Conservation (phyloP, 2,888 invertebrate genomes). For the Copidosoma aretas region DNA sequence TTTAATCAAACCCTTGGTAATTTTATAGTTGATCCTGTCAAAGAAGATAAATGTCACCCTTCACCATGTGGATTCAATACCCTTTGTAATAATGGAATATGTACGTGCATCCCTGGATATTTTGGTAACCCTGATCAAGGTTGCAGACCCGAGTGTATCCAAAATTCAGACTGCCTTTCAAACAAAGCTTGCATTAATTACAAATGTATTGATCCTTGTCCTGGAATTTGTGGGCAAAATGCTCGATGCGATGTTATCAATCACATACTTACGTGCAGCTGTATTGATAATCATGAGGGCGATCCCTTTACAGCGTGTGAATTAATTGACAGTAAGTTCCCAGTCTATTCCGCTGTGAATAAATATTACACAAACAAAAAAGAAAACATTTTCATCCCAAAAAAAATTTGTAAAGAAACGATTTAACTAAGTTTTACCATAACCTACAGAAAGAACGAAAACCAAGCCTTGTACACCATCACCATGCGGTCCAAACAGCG, state of each 20-base stretch:
- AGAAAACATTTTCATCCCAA: no score
- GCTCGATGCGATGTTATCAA: conserved; percentile 80
- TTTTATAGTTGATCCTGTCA: conserved; percentile 46
- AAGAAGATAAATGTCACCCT: conserved; percentile 69
- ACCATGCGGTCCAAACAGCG: conserved; percentile 51
- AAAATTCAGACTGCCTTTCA: conserved; percentile 78
- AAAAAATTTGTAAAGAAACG: background rate
- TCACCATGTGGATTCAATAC: conserved; percentile 81
- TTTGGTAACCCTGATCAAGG: conserved; percentile 66
- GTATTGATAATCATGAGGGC: conserved; percentile 65
- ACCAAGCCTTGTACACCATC: conserved; percentile 37
- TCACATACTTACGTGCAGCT: conserved; percentile 70
- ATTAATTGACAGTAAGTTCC: conserved; percentile 42
- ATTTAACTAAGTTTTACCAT: background rate
- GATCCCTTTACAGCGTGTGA: conserved; percentile 66
- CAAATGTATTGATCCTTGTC: conserved; percentile 83
- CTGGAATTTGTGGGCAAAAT: conserved; percentile 78
- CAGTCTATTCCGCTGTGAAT: background rate
- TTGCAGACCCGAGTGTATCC: conserved; percentile 82
- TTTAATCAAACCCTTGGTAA: background rate
- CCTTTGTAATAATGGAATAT: conserved; percentile 65
- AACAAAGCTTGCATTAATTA: conserved; percentile 79
- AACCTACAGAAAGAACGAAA: background rate
- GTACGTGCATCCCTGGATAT: conserved; percentile 60
- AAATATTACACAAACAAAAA: no score